A percentile compares a stretch with the other conserved stretches of the same genome.
Conservation (phyloP, 2,113 vertebrate species). For the Noctilio leporinus region DNA sequence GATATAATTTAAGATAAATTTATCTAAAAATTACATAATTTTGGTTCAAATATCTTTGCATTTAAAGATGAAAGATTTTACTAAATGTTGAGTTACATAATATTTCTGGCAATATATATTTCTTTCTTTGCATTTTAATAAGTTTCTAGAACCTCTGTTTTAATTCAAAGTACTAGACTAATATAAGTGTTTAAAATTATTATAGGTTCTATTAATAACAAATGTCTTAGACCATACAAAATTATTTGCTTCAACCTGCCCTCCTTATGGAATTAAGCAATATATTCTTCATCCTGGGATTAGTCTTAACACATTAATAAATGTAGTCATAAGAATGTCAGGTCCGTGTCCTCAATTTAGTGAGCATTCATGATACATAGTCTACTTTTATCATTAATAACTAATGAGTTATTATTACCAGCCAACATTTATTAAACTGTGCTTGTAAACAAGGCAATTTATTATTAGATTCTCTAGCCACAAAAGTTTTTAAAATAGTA, state of each 20-base stretch:
- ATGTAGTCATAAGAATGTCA: not conserved
- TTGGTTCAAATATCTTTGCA: conserved; percentile 70
- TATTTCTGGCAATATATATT: conserved; percentile 17
- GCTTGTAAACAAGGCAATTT: conserved; percentile 44
- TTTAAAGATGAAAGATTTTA: conserved; percentile 30
- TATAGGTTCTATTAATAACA: not conserved
- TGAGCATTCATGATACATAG: not conserved
- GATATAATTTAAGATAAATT: too few relatives aligned
- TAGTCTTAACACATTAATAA: not conserved
- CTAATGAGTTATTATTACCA: not conserved
- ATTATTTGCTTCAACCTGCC: not conserved
- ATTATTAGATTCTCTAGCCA: not conserved
- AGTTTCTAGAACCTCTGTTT: conserved; percentile 18
- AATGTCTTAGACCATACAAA: not conserved
- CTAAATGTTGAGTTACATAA: conserved; percentile 40
- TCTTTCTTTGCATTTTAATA: conserved; percentile 37
- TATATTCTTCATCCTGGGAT: not conserved
- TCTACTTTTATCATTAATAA: not conserved
- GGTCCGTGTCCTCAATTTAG: not conserved
- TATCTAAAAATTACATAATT: conserved; percentile 62
- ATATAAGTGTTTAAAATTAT: not conserved
- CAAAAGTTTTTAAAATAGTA: conserved; percentile 25
- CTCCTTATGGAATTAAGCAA: not conserved
- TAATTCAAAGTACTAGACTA: not conserved
- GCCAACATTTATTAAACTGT: conserved; percentile 1